Percentiles rank a stretch among this genome's conserved stretches.
These are phyloP conservation scores for Germaria angustata DNA, from an alignment of 2,888 invertebrate species.

Conservation along the genomic window DNA sequence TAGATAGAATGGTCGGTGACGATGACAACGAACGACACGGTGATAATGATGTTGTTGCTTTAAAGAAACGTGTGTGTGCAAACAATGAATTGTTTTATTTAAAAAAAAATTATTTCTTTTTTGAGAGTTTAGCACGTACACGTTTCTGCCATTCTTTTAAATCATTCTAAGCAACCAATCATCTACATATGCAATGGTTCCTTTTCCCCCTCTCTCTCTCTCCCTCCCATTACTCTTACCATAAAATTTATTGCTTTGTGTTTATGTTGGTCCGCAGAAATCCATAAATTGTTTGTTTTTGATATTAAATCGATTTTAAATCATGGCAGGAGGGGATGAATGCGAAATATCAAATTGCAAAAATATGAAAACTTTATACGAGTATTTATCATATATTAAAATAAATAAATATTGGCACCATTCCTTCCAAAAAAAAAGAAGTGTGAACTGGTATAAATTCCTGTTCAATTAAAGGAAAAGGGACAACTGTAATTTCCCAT, in stretches of 20 bases:
- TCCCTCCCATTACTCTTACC: too few relatives aligned
- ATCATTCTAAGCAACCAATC: constrained; percentile 3
- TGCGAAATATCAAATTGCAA: constrained; percentile 53
- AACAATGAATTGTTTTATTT: constrained; percentile 57
- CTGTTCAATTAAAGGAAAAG: constrained; percentile 39
- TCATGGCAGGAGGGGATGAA: background rate
- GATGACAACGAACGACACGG: background rate
- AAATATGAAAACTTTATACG: constrained; percentile 28
- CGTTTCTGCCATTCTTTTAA: constrained; percentile 30
- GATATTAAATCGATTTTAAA: constrained; percentile 28
- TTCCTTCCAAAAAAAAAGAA: background rate
- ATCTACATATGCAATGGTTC: constrained; percentile 1
- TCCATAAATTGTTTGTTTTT: constrained; percentile 36
- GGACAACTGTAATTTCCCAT: constrained; percentile 29
- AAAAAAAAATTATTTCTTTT: constrained; percentile 40
- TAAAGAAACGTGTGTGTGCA: constrained; percentile 56
- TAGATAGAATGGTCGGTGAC: background rate
- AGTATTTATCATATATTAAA: constrained; percentile 38
- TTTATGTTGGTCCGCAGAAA: constrained; percentile 35
- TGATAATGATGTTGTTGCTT: constrained; percentile 26
- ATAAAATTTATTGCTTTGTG: background rate
- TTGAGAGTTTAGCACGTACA: constrained; percentile 55
- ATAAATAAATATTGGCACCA: constrained; percentile 26
- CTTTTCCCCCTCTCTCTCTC: too few relatives aligned
- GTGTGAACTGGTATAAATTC: background rate